Base-by-base conservation (phyloP, 1,140 invertebrate genomes). In the Lepidurus packardi region DNA sequence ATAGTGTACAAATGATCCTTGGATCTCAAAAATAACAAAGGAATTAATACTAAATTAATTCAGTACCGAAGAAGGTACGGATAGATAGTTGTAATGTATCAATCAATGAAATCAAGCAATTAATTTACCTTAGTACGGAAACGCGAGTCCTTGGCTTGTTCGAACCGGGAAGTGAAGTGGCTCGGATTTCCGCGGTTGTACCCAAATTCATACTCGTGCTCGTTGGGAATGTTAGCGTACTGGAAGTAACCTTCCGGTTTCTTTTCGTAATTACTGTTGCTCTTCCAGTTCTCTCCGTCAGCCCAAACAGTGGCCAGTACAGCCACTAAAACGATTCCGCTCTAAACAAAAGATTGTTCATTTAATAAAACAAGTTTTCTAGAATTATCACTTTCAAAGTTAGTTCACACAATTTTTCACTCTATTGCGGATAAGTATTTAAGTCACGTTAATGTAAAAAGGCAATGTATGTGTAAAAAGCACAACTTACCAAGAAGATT, bases 101-200 rank as follows among this genome's bases (percentile, higher is more conserved):
- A 34, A 4, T 3, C 4, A 34, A 34, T 34, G 34, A 34, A 34
- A 34, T 34, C 34, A 34, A 34, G 3, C 34, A 34, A 34, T 34
- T 34, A n/a, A 21, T n/a, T 3, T 77, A 77, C 76, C 76, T 47
- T 77, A 11, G 76, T 77, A 53, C 76, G 76, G 76, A 77, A 77
- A n/a, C 76, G 8, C 43, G 43, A 77, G n/a, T 77, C 76, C 25
- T 77, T 77, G 10, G 87, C 87, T 81, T 89, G 88, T 85, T 91
- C 90, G 83, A 91, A 90, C 77, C 90, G 84, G 84, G 91, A 90
- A 80, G 88, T 89, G 85, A 89, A 90, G 85, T 92, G 90, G 75
- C 89, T 87, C 74, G 90, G 88, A 85, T 90, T 91, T 81, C 90
- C 90, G 82, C 88, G 84, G 80, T 88, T 87, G 83, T 90, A 90